Percentiles rank a stretch among this genome's conserved stretches.
These are phyloP conservation scores for Okamejei kenojei DNA, from an alignment of 2,797 vertebrate species.

Conservation along the genomic window DNA sequence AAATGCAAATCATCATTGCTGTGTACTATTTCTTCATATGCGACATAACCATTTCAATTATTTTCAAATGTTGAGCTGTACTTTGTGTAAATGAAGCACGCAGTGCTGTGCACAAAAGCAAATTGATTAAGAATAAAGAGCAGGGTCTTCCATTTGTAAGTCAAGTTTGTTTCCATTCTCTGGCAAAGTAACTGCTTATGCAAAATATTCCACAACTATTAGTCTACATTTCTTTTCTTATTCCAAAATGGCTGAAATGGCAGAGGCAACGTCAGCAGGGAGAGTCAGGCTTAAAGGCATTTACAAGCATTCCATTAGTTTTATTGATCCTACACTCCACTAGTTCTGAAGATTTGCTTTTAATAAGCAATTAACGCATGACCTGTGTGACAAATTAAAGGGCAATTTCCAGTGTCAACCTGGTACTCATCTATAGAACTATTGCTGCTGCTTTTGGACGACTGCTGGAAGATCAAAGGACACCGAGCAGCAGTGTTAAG, in stretches of 20 bases:
- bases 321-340: neutral
- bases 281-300: neutral
- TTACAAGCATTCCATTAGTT: neutral
- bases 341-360: neutral
- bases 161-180: neutral
- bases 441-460: neutral
- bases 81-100: neutral
- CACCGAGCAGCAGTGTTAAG: neutral
- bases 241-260: neutral
- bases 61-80: neutral
- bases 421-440: neutral
- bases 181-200: neutral
- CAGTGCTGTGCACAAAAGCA: neutral
- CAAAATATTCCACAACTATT: neutral
- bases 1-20: neutral
- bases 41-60: neutral
- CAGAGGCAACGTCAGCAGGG: neutral
- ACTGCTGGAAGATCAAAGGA: neutral
- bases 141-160: neutral
- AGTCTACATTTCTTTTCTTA: neutral
- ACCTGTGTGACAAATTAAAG: neutral
- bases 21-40: neutral
- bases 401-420: neutral
- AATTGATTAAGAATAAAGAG: neutral
- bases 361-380: slow-evolving; percentile 2